A percentile compares a stretch with the other conserved stretches of the same genome.
These are phyloP conservation scores for Exaiptasia diaphana DNA, from an alignment of 64 coral and sea anemone species.

Conservation along the genomic window DNA sequence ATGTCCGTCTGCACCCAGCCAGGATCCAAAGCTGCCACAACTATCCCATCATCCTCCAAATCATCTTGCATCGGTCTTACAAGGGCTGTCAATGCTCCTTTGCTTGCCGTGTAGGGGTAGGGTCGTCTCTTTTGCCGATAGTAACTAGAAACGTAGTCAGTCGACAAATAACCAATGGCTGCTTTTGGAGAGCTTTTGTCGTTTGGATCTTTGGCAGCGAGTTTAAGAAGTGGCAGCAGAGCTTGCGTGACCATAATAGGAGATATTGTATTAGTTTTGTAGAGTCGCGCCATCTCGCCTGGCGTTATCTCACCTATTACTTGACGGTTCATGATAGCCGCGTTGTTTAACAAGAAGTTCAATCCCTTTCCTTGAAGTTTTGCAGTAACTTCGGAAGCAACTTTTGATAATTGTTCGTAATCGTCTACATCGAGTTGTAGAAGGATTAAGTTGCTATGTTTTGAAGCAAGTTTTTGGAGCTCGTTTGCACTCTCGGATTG, in stretches of 20 bases:
- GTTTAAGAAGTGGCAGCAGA: conserved; percentile 44
- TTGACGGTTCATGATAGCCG: conserved; percentile 8
- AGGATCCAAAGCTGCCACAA: conserved; percentile 26
- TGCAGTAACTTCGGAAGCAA: conserved; percentile 12
- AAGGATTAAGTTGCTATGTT: conserved; percentile 37
- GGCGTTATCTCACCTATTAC: conserved; percentile 23
- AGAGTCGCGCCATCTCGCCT: conserved; percentile 37
- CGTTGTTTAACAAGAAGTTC: conserved; percentile 64
- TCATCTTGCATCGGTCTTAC: conserved; percentile 53
- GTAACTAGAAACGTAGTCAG: conserved; percentile 5
- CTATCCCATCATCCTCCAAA: conserved; percentile 32
- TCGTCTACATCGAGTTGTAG: conserved; percentile 46
- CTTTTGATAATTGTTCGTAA: background rate
- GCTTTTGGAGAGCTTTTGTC: background rate
- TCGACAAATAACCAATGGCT: conserved; percentile 39
- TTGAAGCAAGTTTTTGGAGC: conserved; percentile 19
- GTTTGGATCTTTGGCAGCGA: background rate
- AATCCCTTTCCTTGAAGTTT: conserved; percentile 31
- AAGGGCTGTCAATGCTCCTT: conserved; percentile 45
- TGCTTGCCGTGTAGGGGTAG: conserved; percentile 47
- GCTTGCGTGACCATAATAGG: conserved; percentile 41
- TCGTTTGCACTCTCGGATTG: conserved; percentile 19
- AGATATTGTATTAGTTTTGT: conserved; percentile 46
- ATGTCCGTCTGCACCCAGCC: conserved; percentile 70
- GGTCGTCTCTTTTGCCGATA: background rate